Conservation (phyloP, 2,797 vertebrate genomes). For the Heteromormyrus szaboi region DNA sequence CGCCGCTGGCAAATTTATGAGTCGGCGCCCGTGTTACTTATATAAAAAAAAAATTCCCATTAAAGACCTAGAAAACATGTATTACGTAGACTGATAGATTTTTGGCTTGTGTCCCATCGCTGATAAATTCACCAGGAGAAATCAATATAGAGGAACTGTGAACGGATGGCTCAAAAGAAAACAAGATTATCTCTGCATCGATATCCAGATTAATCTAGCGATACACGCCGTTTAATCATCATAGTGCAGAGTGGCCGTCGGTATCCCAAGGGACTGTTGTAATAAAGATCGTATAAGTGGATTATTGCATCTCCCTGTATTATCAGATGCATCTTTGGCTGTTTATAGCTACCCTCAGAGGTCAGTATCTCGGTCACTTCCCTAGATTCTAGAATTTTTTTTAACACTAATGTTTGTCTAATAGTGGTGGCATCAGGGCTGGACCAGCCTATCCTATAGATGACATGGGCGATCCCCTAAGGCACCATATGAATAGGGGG, state of each 20-base stretch:
- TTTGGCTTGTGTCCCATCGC: neutral
- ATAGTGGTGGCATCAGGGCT: neutral
- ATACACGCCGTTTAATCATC: neutral
- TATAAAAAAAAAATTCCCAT: neutral
- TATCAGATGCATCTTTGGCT: neutral
- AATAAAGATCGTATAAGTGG: neutral
- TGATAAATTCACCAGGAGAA: neutral
- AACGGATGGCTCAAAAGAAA: neutral
- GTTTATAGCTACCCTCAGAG: neutral
- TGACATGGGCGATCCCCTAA: neutral
- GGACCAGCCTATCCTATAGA: neutral
- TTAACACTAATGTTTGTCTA: neutral
- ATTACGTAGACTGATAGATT: neutral
- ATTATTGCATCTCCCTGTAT: neutral
- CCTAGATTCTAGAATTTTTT: neutral
- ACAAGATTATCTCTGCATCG: neutral
- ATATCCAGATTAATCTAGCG: neutral
- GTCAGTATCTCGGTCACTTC: neutral
- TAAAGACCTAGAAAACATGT: neutral
- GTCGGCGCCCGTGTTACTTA: neutral
- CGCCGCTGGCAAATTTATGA: too few species aligned
- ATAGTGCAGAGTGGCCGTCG: neutral
- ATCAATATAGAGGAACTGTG: neutral
- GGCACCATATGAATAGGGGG: neutral
- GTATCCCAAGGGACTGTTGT: neutral